Percentiles rank a stretch among this genome's conserved stretches.
These are phyloP conservation scores for Menidia beryllina DNA, from an alignment of 2,113 vertebrate genomes.

Conservation along the genomic window DNA sequence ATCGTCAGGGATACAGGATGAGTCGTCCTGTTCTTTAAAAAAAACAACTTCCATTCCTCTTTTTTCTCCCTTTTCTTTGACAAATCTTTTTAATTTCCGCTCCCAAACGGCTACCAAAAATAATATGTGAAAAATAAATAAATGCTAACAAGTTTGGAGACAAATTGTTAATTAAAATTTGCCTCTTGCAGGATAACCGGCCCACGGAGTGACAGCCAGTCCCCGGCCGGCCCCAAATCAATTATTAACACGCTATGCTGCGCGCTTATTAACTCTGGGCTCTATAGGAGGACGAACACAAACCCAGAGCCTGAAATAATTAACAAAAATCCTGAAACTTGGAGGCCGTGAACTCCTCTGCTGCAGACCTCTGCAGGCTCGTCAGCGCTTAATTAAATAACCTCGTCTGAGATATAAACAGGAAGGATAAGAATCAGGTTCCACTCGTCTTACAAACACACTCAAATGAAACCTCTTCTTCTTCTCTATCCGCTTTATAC, in stretches of 20 bases:
- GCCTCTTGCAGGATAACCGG: not conserved
- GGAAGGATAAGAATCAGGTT: not conserved
- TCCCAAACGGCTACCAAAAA: not conserved
- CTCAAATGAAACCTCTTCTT: too few relatives aligned
- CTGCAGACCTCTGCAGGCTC: conserved; percentile 60
- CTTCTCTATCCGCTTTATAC: too few relatives aligned
- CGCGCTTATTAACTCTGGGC: conserved; percentile 56
- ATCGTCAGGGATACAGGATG: not conserved
- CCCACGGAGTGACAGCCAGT: conserved; percentile 6
- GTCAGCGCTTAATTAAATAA: conserved; percentile 74
- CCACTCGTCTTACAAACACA: too few relatives aligned
- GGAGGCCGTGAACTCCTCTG: conserved; percentile 59
- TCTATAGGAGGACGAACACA: conserved; percentile 49
- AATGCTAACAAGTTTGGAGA: too few relatives aligned
- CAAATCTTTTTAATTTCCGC: not conserved
- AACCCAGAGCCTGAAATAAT: conserved; percentile 67
- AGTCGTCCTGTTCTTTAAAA: not conserved
- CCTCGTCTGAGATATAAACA: conserved; percentile 26
- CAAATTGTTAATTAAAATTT: conserved; percentile 25
- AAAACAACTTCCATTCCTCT: not conserved
- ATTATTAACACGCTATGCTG: conserved; percentile 37
- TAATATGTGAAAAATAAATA: conserved; percentile 6
- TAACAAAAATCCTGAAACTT: conserved; percentile 45
- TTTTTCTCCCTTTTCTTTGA: not conserved
- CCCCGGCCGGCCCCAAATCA: conserved; percentile 58